A percentile compares a stretch with the other conserved stretches of the same genome.
These are phyloP conservation scores for Copidosoma aretas DNA, from an alignment of 2,888 invertebrate species.

Conservation along the genomic window DNA sequence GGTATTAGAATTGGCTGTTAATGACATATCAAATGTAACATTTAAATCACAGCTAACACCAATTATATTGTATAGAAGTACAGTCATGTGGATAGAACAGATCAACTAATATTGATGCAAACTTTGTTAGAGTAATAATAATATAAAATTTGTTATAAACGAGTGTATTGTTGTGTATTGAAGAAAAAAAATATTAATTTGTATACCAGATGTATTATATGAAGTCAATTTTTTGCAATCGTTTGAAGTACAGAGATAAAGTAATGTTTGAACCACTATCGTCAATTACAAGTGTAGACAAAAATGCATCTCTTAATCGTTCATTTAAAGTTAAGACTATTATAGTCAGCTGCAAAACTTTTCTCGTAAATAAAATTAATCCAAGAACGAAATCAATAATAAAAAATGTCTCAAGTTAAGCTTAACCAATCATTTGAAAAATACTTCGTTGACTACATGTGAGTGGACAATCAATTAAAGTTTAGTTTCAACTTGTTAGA, in stretches of 20 bases:
- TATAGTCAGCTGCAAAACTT: no score
- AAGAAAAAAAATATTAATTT: slow-evolving; percentile 18
- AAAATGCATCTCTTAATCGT: slow-evolving; percentile 29
- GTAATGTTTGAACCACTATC: no score
- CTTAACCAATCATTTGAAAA: no score
- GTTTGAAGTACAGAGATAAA: no score
- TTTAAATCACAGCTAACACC: slow-evolving; percentile 57
- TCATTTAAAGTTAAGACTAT: neutral
- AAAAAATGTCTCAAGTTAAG: no score
- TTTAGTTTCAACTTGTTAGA: no score
- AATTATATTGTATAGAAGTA: slow-evolving; percentile 55
- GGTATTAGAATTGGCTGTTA: slow-evolving; percentile 44
- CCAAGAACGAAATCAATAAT: no score
- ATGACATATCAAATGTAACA: slow-evolving; percentile 45
- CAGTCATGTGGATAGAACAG: slow-evolving; percentile 57
- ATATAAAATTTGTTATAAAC: slow-evolving; percentile 24
- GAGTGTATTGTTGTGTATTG: slow-evolving; percentile 16
- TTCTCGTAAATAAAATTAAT: no score
- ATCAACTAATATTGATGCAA: slow-evolving; percentile 57
- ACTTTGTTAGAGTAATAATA: slow-evolving; percentile 43
- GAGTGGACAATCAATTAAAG: no score
- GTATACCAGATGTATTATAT: neutral
- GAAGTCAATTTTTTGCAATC: no score
- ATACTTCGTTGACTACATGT: no score
- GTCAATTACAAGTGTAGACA: slow-evolving; percentile 13